Percentiles rank a stretch among this genome's conserved stretches.
phyloP scores from a whole-genome alignment of 2,113 vertebrate species.

The Recurvirostra avosetta region DNA sequence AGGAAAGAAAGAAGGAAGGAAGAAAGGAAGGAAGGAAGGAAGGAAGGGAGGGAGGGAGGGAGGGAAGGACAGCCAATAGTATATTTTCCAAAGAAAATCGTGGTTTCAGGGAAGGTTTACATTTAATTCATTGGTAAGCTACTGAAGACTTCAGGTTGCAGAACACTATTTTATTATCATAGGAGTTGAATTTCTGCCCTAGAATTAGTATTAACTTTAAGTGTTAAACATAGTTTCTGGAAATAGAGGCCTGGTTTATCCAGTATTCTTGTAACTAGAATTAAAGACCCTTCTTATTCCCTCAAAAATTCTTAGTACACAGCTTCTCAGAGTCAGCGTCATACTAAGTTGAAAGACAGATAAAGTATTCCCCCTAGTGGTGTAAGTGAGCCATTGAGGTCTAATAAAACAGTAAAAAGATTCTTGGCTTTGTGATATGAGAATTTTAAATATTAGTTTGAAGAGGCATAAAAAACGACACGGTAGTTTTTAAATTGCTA shows the following conservation, averaged over 20 bases:
- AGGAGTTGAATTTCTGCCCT: neutral
- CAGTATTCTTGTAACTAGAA: neutral
- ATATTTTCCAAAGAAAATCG: neutral
- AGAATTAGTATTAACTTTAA: neutral
- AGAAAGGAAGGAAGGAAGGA: too few relatives aligned
- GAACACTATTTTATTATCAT: neutral
- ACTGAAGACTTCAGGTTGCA: neutral
- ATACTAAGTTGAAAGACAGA: neutral
- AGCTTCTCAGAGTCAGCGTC: neutral
- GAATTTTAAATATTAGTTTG: neutral
- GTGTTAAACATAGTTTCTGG: neutral
- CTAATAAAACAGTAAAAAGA: neutral
- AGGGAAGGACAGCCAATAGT: neutral
- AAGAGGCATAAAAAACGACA: neutral
- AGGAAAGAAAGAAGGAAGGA: too few relatives aligned
- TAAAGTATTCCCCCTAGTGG: neutral
- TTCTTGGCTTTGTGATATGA: neutral
- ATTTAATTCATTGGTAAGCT: neutral
- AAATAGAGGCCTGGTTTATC: neutral
- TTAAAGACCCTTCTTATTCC: neutral
- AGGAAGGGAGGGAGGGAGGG: too few relatives aligned
- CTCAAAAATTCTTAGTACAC: neutral
- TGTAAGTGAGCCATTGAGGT: neutral
- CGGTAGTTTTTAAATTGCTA: neutral
- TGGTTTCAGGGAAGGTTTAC: neutral